Base-by-base conservation (phyloP, 2,888 invertebrate genomes). In the Caenorhabditis drosophilae region DNA sequence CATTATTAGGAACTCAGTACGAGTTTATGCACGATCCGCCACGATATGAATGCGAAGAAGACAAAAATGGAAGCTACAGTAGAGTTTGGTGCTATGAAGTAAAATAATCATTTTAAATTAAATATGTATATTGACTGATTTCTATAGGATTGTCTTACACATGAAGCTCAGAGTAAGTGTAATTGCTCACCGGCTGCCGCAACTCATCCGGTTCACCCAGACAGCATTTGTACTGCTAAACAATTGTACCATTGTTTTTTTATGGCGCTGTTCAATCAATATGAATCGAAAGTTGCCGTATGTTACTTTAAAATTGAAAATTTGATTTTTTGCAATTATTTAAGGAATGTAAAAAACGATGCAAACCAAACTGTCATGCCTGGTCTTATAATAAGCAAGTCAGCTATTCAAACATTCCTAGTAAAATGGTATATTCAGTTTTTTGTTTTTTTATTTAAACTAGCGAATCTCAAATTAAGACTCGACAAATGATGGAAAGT, bases 21-120 rank as follows among this genome's bases (percentile, higher is more conserved):
- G 79, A 80, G 25, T 81, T 81, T 49, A 78, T 77, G 69, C 72
- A 81, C 50, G 78, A 79, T 59, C 80, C 80, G 7, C 79, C 79
- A 3, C 45, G 70, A 31, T 73, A 70, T 41, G 67, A 67, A 42
- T 80, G 80, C 53, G 54, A 66, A 35, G 58, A 74, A 25, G 69
- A 78, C 46, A 50, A 56, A 0, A 47, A 68, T 44, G 51, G 53
- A 18, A 70, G 67, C 42, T 81, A 79, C 58, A 76, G 77, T 40
- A 55, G 75, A 23, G 74, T 79, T 6, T 76, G 73, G 69, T 79
- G 79, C 41, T 79, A 66, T 53, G 79, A 79, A 55, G 76, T 76
- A 36, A 11, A n/a, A n/a, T n/a, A n/a, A n/a, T n/a, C n/a, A 7
- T 31, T 4, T 12, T 22, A 36, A n/a, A 52, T 2, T 7, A 26